Percentiles rank a stretch among this genome's conserved stretches.
Evolutionary conservation across 2,888 invertebrate genomes (phyloP).

Genomic region (Leptinotarsa peninsularis): DNA sequence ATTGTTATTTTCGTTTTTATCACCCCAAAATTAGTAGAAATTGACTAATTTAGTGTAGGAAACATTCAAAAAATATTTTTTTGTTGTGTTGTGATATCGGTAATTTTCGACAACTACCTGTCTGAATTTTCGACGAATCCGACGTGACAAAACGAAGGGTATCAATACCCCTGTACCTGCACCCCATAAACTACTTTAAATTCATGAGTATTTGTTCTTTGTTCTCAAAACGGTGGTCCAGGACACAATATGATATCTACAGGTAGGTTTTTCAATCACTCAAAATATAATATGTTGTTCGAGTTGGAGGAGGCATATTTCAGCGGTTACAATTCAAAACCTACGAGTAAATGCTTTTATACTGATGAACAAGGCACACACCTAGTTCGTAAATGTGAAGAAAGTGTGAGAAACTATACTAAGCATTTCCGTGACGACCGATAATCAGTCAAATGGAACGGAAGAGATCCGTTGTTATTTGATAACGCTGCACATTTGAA

Average conservation of each 20-base stretch:
- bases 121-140: not conserved
- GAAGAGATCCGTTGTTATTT: not conserved
- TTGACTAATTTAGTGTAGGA: too few species aligned
- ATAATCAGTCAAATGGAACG: constrained; percentile 1
- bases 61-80: too few species aligned
- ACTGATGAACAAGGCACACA: not conserved
- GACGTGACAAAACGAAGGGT: not conserved
- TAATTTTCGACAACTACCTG: not conserved
- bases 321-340: too few species aligned
- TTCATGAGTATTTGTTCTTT: not conserved
- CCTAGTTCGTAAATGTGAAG: too few species aligned
- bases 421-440: not conserved
- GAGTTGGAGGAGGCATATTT: not conserved
- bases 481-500: not conserved
- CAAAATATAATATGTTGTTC: not conserved
- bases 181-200: not conserved
- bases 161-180: not conserved
- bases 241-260: not conserved
- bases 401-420: not conserved
- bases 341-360: too few species aligned
- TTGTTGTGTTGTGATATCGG: too few species aligned
- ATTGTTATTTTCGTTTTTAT: too few species aligned
- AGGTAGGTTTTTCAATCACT: not conserved
- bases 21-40: too few species aligned
- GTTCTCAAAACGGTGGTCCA: constrained; percentile 1